phyloP scores from a whole-genome alignment of 2,113 vertebrate species.

The Hemichromis elongatus region DNA sequence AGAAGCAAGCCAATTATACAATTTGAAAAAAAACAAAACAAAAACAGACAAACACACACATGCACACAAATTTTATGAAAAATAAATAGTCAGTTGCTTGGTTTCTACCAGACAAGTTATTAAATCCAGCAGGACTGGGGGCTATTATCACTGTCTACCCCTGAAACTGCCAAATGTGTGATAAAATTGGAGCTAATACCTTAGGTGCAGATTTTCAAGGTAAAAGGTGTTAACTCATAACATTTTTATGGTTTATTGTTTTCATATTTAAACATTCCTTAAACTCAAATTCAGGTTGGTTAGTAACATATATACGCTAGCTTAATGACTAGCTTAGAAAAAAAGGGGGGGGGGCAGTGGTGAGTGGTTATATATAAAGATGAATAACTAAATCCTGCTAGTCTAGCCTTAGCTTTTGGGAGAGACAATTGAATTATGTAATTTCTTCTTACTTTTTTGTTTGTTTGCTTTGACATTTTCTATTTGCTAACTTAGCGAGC shows the following conservation, averaged over 20 bases:
- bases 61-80: background rate
- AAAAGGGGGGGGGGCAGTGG: accelerated
- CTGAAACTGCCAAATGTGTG: background rate
- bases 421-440: background rate
- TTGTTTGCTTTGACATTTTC: background rate
- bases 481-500: background rate
- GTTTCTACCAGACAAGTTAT: background rate
- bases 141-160: background rate
- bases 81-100: background rate
- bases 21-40: background rate
- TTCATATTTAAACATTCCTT: background rate
- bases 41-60: background rate
- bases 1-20: background rate
- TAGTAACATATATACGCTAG: background rate
- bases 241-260: background rate
- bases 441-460: background rate
- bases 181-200: background rate
- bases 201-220: background rate
- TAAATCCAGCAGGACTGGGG: background rate
- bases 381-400: background rate
- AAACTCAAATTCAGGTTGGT: background rate
- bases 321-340: background rate
- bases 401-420: background rate
- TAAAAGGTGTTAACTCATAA: background rate
- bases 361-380: background rate